phyloP scores from a whole-genome alignment of 2,113 vertebrate genomes.

The Baryphthengus martii region DNA sequence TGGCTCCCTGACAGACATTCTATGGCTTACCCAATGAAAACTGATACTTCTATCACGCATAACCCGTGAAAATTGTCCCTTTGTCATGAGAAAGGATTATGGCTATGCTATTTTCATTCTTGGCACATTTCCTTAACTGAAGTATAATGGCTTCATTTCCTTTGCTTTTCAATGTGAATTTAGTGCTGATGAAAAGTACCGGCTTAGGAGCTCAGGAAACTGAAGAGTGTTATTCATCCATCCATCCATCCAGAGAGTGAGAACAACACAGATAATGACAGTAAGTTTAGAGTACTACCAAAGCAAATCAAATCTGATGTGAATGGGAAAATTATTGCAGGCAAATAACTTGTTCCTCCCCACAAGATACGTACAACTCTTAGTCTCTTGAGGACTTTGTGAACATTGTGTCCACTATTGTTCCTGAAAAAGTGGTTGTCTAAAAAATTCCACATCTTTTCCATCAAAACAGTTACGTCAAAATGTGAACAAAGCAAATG shows the following conservation, averaged over 20 bases:
- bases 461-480: not conserved
- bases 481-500: not conserved
- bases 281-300: not conserved
- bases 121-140: not conserved
- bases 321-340: not conserved
- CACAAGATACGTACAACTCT: not conserved
- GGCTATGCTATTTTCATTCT: not conserved
- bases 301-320: not conserved
- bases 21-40: not conserved
- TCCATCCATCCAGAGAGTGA: not conserved
- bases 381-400: not conserved
- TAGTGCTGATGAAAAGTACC: not conserved
- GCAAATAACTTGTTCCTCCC: not conserved
- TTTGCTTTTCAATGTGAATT: not conserved
- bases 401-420: not conserved
- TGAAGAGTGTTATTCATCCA: not conserved
- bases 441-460: not conserved
- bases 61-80: not conserved
- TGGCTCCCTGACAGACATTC: not conserved
- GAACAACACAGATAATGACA: not conserved
- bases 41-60: not conserved
- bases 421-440: not conserved
- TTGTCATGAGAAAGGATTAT: not conserved
- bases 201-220: not conserved
- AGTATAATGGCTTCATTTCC: not conserved